Evolutionary conservation across 2,113 vertebrate species (phyloP).

Genomic region (Colaptes auratus): DNA sequence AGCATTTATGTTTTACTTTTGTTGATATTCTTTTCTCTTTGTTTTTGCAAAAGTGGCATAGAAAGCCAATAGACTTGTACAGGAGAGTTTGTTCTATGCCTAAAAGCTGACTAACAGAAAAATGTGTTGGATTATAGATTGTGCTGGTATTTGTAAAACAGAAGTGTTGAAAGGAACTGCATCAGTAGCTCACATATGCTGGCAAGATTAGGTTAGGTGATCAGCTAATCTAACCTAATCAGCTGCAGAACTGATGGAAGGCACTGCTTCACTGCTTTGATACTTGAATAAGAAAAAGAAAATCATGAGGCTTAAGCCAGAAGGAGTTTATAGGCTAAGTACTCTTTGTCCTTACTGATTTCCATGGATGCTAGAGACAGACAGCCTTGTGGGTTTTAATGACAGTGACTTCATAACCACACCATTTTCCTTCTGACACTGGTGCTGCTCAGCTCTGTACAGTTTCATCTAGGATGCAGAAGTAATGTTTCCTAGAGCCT

Average conservation of each 20-base stretch:
- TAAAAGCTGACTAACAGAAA: neutral
- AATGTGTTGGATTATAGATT: neutral
- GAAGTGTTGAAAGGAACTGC: neutral
- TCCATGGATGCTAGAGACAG: neutral
- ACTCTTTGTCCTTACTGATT: neutral
- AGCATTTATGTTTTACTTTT: neutral
- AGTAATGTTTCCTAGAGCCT: neutral
- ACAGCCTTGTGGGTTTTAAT: neutral
- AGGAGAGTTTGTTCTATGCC: neutral
- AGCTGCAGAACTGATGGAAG: neutral
- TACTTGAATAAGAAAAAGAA: neutral
- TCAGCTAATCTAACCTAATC: neutral
- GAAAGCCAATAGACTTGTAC: neutral
- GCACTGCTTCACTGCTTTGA: neutral
- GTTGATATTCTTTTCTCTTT: neutral
- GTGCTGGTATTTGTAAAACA: neutral
- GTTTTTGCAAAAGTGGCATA: neutral
- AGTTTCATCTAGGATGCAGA: neutral
- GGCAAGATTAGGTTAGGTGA: neutral
- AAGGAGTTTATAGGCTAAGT: neutral
- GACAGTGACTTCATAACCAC: accelerated
- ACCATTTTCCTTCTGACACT: neutral
- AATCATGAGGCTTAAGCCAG: neutral
- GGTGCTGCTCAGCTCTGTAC: neutral
- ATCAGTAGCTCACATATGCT: neutral